These are phyloP conservation scores for Euproctis similis DNA, from an alignment of 2,888 invertebrate species.

Conservation along the genomic window DNA sequence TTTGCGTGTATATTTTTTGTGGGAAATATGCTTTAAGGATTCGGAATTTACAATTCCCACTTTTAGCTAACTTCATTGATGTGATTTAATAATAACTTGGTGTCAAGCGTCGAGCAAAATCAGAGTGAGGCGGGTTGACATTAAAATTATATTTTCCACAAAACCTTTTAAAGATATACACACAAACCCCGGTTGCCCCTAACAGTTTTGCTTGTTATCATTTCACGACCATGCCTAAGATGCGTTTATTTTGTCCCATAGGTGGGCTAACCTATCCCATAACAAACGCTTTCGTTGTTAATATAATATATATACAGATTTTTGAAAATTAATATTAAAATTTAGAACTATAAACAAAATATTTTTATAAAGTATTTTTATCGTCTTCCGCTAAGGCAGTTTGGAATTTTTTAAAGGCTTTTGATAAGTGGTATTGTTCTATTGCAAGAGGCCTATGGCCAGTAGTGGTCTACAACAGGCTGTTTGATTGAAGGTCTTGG, in stretches of 20 bases:
- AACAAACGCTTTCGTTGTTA: conserved; percentile 16
- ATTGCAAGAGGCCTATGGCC: no score
- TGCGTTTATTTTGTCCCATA: conserved; percentile 14
- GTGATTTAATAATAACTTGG: background rate
- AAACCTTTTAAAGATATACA: conserved; percentile 9
- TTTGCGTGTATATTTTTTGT: conserved; percentile 3
- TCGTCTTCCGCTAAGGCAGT: no score
- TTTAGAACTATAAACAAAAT: no score
- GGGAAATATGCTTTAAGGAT: conserved; percentile 3
- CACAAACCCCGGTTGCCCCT: conserved; percentile 12
- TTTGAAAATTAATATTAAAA: background rate
- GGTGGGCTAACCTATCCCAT: conserved; percentile 12
- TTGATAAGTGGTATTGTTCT: no score
- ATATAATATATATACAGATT: conserved; percentile 1
- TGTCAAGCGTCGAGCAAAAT: no score
- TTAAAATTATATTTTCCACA: conserved; percentile 7
- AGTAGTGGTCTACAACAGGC: no score
- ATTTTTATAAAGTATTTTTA: no score
- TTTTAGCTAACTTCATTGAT: background rate
- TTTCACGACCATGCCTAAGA: conserved; percentile 20
- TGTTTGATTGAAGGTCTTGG: no score
- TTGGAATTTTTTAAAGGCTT: no score
- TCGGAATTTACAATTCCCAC: background rate
- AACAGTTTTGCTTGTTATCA: conserved; percentile 17
- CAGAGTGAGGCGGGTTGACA: background rate